phyloP scores from a whole-genome alignment of 2,797 vertebrate genomes.

The Gambusia yucatana region DNA sequence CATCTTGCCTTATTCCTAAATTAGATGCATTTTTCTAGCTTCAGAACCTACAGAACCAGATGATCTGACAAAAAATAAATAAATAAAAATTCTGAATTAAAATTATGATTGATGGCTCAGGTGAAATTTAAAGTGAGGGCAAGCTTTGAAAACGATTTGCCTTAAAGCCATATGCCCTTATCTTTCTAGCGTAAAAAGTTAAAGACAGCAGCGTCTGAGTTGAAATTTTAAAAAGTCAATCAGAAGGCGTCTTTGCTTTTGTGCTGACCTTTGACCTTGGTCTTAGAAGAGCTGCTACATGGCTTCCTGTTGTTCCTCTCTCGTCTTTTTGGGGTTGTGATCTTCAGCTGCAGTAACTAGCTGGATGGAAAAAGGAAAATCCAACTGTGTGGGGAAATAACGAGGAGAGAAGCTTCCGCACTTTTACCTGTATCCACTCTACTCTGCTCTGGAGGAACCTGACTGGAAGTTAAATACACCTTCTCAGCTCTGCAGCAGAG shows the following conservation, averaged over 20 bases:
- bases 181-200: not conserved
- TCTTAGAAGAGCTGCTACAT: not conserved
- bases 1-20: not conserved
- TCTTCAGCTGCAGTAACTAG: conserved; percentile 32
- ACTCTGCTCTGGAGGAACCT: not conserved
- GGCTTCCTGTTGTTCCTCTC: not conserved
- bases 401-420: not conserved
- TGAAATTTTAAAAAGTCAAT: not conserved
- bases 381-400: conserved; percentile 31
- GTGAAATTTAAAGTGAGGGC: not conserved
- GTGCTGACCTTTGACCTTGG: not conserved
- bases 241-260: not conserved
- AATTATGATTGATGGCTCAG: not conserved
- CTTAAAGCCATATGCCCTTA: not conserved
- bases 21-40: not conserved
- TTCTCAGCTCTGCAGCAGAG: conserved; percentile 14
- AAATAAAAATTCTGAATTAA: not conserved
- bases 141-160: not conserved
- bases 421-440: conserved; percentile 4
- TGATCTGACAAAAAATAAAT: not conserved
- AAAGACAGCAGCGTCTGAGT: not conserved
- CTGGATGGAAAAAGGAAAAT: conserved; percentile 18
- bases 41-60: not conserved
- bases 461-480: not conserved
- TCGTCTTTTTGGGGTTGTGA: conserved; percentile 16